Conservation (phyloP, 2,797 vertebrate species). For the Salarias fasciatus region DNA sequence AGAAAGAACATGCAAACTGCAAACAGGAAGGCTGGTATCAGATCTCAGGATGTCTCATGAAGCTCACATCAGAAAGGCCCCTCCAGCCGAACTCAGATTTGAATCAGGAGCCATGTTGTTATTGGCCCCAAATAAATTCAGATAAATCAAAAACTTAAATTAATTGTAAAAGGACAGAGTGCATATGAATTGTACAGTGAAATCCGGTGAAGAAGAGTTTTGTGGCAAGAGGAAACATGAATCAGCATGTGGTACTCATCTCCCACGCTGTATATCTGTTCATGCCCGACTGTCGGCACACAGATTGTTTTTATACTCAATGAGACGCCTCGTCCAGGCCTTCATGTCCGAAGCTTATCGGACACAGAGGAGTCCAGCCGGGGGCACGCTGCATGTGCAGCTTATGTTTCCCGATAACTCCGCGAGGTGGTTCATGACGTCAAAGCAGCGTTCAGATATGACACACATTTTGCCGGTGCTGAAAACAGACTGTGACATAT, state of each 20-base stretch:
- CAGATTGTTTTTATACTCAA: slow-evolving; percentile 5
- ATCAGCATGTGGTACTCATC: slow-evolving; percentile 53
- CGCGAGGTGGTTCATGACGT: slow-evolving; percentile 4
- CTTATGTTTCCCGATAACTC: slow-evolving; percentile 13
- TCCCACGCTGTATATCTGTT: slow-evolving; percentile 9
- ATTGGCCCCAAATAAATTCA: no score
- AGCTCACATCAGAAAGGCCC: no score
- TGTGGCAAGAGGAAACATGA: slow-evolving; percentile 36
- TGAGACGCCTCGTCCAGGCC: slow-evolving; percentile 7
- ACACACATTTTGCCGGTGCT: slow-evolving; percentile 1
- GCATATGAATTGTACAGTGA: background rate
- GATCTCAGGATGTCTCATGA: no score
- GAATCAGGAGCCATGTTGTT: no score
- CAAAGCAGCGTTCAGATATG: background rate
- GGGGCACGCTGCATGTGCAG: background rate
- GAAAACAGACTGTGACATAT: slow-evolving; percentile 2
- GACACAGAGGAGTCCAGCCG: slow-evolving; percentile 11
- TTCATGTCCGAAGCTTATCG: slow-evolving; percentile 20
- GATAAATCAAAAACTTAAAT: no score
- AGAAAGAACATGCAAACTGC: no score
- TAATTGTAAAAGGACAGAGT: no score
- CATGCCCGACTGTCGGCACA: slow-evolving; percentile 7
- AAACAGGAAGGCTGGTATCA: no score
- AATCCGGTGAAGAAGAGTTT: slow-evolving; percentile 12
- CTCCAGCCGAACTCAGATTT: no score